phyloP scores from a whole-genome alignment of 1,140 invertebrate genomes.

The Pemphigus obesinymphae region DNA sequence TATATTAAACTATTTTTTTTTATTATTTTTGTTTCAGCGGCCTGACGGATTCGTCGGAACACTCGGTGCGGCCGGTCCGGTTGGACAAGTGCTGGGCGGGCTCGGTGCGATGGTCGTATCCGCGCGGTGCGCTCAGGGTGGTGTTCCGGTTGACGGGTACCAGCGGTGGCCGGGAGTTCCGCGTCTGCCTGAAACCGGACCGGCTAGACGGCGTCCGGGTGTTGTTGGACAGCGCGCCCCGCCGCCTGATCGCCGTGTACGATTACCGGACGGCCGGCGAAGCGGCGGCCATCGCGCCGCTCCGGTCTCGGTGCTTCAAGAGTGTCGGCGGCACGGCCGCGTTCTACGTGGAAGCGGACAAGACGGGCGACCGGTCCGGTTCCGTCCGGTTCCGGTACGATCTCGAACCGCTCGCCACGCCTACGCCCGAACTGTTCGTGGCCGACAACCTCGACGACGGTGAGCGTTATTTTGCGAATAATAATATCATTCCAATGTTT shows the following conservation, averaged over 20 bases:
- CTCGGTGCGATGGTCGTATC: slow-evolving; percentile 28
- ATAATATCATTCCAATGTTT: too few species aligned
- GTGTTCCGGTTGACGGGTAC: slow-evolving; percentile 34
- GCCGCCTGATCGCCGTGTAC: slow-evolving; percentile 23
- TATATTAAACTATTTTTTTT: background rate
- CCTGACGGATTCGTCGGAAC: slow-evolving; percentile 16
- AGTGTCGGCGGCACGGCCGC: slow-evolving; percentile 29
- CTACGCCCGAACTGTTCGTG: slow-evolving; percentile 1
- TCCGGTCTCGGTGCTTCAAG: slow-evolving; percentile 12
- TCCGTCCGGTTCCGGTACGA: slow-evolving; percentile 28
- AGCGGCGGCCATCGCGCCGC: background rate
- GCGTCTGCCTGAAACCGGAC: slow-evolving; percentile 38
- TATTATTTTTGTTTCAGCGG: slow-evolving; percentile 4
- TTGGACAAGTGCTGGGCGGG: slow-evolving; percentile 29
- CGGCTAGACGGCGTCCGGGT: slow-evolving; percentile 28
- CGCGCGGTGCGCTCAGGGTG: slow-evolving; percentile 5
- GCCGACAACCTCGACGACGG: slow-evolving; percentile 29
- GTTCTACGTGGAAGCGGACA: slow-evolving; percentile 37
- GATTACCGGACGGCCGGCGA: background rate
- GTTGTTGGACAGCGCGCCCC: slow-evolving; percentile 17
- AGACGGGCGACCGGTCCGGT: background rate
- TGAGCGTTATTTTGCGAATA: too few species aligned
- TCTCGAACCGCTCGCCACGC: slow-evolving; percentile 13
- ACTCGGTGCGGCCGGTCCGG: slow-evolving; percentile 26
- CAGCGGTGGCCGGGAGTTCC: slow-evolving; percentile 24